A percentile compares a stretch with the other conserved stretches of the same genome.
phyloP scores from a whole-genome alignment of 2,797 vertebrate species.

The Otolemur crassicaudatus region DNA sequence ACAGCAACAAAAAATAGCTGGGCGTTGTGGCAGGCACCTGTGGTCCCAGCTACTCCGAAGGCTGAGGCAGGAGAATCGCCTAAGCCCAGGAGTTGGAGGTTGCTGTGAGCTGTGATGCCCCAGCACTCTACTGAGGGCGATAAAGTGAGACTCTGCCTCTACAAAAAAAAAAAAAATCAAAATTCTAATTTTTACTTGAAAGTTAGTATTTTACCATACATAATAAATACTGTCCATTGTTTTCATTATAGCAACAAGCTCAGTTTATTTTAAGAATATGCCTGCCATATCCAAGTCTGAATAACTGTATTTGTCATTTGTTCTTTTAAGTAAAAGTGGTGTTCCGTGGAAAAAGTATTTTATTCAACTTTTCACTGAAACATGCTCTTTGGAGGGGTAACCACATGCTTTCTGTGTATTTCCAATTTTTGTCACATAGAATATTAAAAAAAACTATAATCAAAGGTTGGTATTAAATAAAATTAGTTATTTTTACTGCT shows the following conservation, averaged over 20 bases:
- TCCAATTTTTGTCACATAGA: background rate
- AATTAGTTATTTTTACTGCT: conserved; percentile 3
- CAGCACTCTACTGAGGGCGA: too few species aligned
- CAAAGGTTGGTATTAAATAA: background rate
- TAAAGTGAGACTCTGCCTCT: too few species aligned
- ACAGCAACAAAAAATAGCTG: too few species aligned
- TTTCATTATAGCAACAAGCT: background rate
- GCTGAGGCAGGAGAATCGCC: too few species aligned
- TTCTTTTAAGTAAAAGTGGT: background rate
- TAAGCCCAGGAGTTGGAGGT: too few species aligned
- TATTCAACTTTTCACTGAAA: background rate
- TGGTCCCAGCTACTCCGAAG: too few species aligned
- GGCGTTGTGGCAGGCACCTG: too few species aligned
- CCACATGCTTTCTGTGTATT: background rate
- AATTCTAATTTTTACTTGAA: conserved; percentile 28
- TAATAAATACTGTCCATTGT: background rate
- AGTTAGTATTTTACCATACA: conserved; percentile 23
- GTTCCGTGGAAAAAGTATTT: background rate
- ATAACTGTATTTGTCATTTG: background rate
- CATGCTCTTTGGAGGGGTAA: background rate
- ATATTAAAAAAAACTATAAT: background rate
- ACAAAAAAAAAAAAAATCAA: background rate
- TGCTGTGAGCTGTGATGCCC: too few species aligned
- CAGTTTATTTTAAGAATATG: background rate
- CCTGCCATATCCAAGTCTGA: background rate